Evolutionary conservation across 2,797 vertebrate genomes (phyloP).

Genomic region (Coluber constrictor): DNA sequence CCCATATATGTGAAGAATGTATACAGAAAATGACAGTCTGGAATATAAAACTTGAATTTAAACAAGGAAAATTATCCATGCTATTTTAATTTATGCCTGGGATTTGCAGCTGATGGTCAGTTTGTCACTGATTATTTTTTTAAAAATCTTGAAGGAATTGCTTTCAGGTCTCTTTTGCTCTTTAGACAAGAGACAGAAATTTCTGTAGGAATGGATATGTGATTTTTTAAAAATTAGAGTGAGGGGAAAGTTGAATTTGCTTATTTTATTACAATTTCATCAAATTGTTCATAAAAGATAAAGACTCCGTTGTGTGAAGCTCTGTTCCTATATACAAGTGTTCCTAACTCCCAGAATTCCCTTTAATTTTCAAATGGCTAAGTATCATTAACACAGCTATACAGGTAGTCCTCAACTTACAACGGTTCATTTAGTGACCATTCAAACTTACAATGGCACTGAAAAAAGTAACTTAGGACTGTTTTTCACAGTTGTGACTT

Average conservation of each 20-base stretch:
- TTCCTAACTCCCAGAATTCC: neutral
- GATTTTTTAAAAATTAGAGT: neutral
- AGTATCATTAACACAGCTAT: neutral
- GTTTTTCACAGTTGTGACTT: too few relatives aligned
- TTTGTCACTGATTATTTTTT: neutral
- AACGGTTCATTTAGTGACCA: too few relatives aligned
- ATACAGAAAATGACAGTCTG: neutral
- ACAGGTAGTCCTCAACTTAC: too few relatives aligned
- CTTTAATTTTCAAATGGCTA: neutral
- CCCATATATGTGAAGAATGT: neutral
- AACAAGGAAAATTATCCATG: neutral
- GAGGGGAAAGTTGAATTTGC: neutral
- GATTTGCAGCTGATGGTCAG: neutral
- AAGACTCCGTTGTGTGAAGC: neutral
- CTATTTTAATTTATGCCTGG: neutral
- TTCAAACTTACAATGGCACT: too few relatives aligned
- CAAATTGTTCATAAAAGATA: neutral
- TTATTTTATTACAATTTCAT: neutral
- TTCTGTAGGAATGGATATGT: neutral
- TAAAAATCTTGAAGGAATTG: neutral
- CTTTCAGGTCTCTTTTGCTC: neutral
- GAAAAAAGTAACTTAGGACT: too few relatives aligned
- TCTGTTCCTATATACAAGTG: neutral
- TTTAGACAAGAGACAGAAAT: neutral
- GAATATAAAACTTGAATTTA: neutral